Evolutionary conservation across 2,888 invertebrate genomes (phyloP), one percentile per base, ranked within the genome.

Genomic region (Antitype chi): DNA sequence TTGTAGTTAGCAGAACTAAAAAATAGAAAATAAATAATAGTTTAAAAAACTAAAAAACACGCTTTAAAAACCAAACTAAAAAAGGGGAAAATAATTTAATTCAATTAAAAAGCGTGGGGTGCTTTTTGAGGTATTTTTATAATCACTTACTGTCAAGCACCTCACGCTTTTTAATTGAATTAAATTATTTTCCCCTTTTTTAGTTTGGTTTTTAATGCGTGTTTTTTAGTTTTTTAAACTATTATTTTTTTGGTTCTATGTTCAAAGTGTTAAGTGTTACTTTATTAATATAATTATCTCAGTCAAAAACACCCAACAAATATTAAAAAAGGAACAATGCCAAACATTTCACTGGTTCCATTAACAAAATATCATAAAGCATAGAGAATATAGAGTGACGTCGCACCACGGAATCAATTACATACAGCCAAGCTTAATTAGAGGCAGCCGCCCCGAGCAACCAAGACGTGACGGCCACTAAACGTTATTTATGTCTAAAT

Each of bases 381-480:
- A 70, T 85, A 70, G 57, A 80, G 57, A 74, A 74, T n/a, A 64
- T 38, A 70, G 62, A 76, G 63, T 66, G 63, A 72, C 69, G 66
- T 55, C 68, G 72, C 59, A 59, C 62, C 74, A 78, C 71, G 66
- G 74, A 72, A 84, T 84, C 84, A 74, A 83, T 84, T 83, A 76
- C 69, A 76, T 75, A 77, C 84, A 80, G 81, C 77, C 74, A 80
- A 64, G 70, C 86, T 86, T 85, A 85, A 84, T 86, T 86, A 76
- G 69, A 80, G 76, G 73, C 85, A 76, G 73, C 59, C 69, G 71
- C 63, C 53, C 66, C 43, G 60, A 68, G 76, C 74, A 86, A 87
- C 87, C 83, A 86, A 76, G 76, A 86, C 87, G 87, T 85, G 87
- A 82, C 78, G 73, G 63, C 70, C 53, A 64, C 74, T 82, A 72